Evolutionary conservation across 2,888 invertebrate genomes (phyloP), one percentile per base, ranked within the genome.

Genomic region (Limenitis camilla): DNA sequence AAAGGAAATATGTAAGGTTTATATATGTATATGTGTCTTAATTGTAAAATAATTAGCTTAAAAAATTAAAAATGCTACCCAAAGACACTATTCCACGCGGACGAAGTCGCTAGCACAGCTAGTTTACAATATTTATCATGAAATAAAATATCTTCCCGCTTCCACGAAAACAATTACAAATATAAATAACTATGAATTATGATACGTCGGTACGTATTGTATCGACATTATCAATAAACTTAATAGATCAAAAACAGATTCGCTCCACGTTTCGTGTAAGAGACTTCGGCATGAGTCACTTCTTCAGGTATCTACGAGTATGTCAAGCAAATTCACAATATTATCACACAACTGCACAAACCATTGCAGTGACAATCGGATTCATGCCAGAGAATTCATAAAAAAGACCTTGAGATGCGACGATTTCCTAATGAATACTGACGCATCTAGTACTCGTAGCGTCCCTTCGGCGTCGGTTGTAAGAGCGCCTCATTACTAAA

Each of bases 331-430:
- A 53, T 75, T 71, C 67, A 71, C 71, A 73, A 79, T 78, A 77
- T 74, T 74, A 74, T 78, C n/a, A n/a, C n/a, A n/a, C n/a, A n/a
- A n/a, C 76, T 68, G 72, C 75, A 61, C 61, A 66, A 70, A 67
- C 70, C 49, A 40, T 69, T 69, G 70, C 71, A 68, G 63, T 68
- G 66, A 65, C 72, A 71, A 64, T 69, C 74, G 72, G 67, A 76
- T 68, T 68, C 67, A 76, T 84, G 86, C 86, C 86, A 87, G 83
- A 69, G 78, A 84, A 86, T 85, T 76, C 65, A 67, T 57, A 63
- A 69, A 67, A 60, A 64, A 72, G 73, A 71, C 79, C 79, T 80
- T 80, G 81, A 70, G 63, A 66, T 58, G 61, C 66, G 68, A 65
- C 71, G 76, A 68, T 79, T 81, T 81, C 76, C 75, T 71, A 67